Percentiles rank a stretch among this genome's conserved stretches.
phyloP scores from a whole-genome alignment of 2,113 vertebrate genomes.

The Pardalotus punctatus region DNA sequence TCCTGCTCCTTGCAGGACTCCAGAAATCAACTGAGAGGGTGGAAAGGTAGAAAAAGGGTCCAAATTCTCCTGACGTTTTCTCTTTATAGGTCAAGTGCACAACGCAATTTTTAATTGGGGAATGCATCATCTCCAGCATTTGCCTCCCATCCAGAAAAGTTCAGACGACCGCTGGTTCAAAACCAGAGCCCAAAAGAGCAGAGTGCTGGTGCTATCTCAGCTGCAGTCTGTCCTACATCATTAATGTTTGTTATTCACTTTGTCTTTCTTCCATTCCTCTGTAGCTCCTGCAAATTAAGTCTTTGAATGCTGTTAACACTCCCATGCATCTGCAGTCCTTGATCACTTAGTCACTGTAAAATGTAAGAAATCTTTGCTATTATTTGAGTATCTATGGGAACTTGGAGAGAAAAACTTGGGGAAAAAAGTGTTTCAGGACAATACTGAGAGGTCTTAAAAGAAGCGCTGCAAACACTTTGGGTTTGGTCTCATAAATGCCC shows the following conservation, averaged over 20 bases:
- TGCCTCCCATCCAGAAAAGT: neutral
- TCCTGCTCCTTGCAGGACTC: neutral
- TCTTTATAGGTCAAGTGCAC: neutral
- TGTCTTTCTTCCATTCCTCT: neutral
- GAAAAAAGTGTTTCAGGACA: neutral
- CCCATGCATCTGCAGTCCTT: neutral
- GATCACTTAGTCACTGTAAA: neutral
- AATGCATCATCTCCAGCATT: neutral
- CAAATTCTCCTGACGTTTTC: neutral
- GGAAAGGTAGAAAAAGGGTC: neutral
- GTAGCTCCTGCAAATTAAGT: slow-evolving; percentile 17
- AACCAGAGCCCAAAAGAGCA: neutral
- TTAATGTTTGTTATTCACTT: neutral
- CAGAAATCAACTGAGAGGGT: neutral
- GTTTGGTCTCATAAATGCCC: neutral
- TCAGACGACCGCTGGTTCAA: neutral
- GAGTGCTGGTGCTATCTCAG: neutral
- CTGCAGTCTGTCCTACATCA: neutral
- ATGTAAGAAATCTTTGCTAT: neutral
- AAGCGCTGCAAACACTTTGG: neutral
- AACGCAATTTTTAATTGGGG: neutral
- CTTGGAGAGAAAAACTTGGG: neutral
- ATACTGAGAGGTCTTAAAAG: neutral
- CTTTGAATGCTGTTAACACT: slow-evolving; percentile 51
- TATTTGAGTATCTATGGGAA: neutral